Evolutionary conservation across 2,797 vertebrate genomes (phyloP).

Genomic region (Anableps anableps): DNA sequence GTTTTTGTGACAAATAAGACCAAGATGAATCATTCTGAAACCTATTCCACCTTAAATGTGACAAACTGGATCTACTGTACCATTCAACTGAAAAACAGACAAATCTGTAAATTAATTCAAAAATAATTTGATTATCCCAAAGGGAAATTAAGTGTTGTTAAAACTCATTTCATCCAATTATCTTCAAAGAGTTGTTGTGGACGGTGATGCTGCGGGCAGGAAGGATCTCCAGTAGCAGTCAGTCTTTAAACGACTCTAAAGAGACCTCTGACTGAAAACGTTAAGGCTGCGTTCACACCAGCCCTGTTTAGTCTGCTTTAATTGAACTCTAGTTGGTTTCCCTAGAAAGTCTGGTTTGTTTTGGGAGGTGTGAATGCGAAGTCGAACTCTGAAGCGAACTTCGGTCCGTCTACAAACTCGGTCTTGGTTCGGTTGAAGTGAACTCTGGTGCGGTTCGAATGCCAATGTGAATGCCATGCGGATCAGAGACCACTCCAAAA

Average conservation of each 20-base stretch:
- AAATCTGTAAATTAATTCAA: background rate
- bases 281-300: background rate
- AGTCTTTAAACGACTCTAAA: background rate
- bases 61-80: background rate
- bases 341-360: no score
- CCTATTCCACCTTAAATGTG: background rate
- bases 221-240: conserved; percentile 2
- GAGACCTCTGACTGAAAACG: background rate
- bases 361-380: no score
- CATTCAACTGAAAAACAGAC: background rate
- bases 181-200: no score
- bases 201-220: background rate
- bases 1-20: background rate
- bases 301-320: no score
- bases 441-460: no score
- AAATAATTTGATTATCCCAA: background rate
- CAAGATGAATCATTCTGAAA: background rate
- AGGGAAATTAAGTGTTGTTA: background rate
- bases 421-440: no score
- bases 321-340: no score
- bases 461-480: no score
- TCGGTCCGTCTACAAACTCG: no score
- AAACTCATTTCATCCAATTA: background rate
- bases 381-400: no score
- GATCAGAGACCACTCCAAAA: no score